Evolutionary conservation across 2,113 vertebrate species (phyloP).

Genomic region (Butastur rufipennis): DNA sequence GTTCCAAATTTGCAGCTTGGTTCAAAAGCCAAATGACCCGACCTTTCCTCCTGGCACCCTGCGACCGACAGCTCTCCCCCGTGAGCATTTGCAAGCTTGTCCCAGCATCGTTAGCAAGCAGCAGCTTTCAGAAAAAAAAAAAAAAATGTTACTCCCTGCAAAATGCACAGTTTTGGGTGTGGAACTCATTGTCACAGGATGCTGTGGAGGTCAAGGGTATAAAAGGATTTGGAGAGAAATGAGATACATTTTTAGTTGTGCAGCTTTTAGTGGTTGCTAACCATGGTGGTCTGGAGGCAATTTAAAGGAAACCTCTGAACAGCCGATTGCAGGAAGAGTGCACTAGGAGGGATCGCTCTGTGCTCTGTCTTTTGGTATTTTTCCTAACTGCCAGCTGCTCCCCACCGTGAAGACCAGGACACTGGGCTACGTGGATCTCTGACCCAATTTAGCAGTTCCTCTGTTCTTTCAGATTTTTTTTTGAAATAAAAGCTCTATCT

Average conservation of each 20-base stretch:
- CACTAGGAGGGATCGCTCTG: not conserved
- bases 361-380: not conserved
- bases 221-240: not conserved
- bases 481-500: conserved; percentile 12
- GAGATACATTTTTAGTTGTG: not conserved
- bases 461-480: not conserved
- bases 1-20: not conserved
- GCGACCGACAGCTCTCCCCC: fast-evolving
- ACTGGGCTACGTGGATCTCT: not conserved
- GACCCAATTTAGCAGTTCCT: not conserved
- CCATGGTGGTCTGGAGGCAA: not conserved
- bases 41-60: not conserved
- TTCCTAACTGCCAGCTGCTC: not conserved
- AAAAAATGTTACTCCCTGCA: not conserved
- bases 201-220: not conserved
- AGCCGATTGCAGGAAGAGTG: not conserved
- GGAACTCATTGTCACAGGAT: not conserved
- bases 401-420: not conserved
- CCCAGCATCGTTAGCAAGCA: not conserved
- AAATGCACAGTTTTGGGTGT: not conserved
- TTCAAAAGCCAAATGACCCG: not conserved
- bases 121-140: not conserved
- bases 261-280: not conserved
- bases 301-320: not conserved
- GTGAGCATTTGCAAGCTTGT: not conserved